Evolutionary conservation across 2,888 invertebrate genomes (phyloP), one percentile per base, ranked within the genome.

Genomic region (Ramazzottius varieornatus): DNA sequence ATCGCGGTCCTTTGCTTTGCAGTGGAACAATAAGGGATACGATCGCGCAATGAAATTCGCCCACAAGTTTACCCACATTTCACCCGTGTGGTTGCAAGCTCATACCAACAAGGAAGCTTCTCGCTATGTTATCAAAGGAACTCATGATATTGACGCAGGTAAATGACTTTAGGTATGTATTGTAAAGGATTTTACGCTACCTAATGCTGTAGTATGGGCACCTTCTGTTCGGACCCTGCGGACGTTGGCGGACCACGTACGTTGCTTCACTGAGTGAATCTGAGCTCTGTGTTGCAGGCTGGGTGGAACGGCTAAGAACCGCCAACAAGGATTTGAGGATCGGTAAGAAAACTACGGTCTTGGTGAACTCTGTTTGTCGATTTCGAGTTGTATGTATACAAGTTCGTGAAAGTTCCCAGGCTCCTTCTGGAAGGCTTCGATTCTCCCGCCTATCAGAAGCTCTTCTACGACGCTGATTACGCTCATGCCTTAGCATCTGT

Each of bases 1-100:
- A 40, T 40, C 20, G 8, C 20, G 40, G 40, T 40, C 8, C 8
- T 40, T 40, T 29, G 54, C 29, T 54, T 29, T 54, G 29, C 54
- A 54, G 75, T 76, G 75, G 75, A 76, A 76, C 67, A 71, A 68
- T 33, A 74, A 75, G 70, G 75, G 75, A 0, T 76, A 76, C 68
- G 74, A 75, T 67, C 69, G 75, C 46, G 75, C 75, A 16, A 75
- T 76, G 69, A 69, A 71, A 33, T 76, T 75, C 71, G 70, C 71
- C 1, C 69, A 71, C 64, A 76, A 76, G 68, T 75, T 76, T 65
- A 70, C 71, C 1, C 73, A 71, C 66, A 71, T 76, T n/a, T 74
- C 75, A 1, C 76, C 76, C 13, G 76, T 76, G 0, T 76, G 76
- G 76, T 69, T 76, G 54, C 75, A 75, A 69, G 68, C 76, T 0